phyloP scores from a whole-genome alignment of 2,797 vertebrate species.

The Scolopax bukidnonensis region DNA sequence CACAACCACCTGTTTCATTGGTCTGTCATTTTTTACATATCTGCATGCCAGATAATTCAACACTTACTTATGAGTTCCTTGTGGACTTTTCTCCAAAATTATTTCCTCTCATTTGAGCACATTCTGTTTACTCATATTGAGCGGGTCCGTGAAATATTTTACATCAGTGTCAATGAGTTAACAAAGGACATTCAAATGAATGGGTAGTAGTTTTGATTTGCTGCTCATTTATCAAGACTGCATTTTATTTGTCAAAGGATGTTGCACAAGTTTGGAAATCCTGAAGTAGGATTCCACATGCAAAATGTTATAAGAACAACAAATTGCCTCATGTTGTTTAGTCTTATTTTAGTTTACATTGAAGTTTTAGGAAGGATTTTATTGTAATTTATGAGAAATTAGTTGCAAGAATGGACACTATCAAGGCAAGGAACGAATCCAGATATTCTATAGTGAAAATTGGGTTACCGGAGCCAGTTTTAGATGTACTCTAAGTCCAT shows the following conservation, averaged over 20 bases:
- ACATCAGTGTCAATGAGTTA: neutral
- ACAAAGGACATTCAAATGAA: neutral
- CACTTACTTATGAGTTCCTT: neutral
- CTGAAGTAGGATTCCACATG: neutral
- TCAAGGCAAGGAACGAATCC: neutral
- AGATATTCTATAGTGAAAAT: neutral
- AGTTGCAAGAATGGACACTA: neutral
- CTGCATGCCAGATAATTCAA: neutral
- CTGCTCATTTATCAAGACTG: neutral
- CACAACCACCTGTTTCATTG: neutral
- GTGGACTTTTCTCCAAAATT: neutral
- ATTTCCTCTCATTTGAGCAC: neutral
- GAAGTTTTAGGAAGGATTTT: neutral
- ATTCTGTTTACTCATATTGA: neutral
- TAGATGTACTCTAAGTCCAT: neutral
- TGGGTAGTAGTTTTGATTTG: neutral
- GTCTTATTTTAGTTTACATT: neutral
- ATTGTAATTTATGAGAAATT: neutral
- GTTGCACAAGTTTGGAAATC: neutral
- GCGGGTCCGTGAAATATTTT: neutral
- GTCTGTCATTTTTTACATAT: neutral
- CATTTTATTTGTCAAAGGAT: neutral
- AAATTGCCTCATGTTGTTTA: rapidly evolving
- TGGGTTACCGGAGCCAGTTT: neutral
- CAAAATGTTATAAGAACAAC: neutral